Evolutionary conservation across 2,888 invertebrate species (phyloP).

Genomic region (Pseudanteris insignis): DNA sequence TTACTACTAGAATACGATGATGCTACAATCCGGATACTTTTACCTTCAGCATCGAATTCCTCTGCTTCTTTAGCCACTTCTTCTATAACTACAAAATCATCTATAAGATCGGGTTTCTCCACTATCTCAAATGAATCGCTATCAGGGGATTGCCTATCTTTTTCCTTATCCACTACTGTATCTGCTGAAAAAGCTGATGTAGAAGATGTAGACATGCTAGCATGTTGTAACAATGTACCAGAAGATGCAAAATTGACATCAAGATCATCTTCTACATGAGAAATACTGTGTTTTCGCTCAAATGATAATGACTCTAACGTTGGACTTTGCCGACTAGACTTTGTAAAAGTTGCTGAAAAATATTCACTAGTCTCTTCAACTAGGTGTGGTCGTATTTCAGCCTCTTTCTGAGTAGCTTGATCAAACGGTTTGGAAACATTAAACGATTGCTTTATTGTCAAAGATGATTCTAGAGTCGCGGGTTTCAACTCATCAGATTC

Average conservation of each 20-base stretch:
- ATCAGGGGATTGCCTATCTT: slow-evolving; percentile 73
- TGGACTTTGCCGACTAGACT: slow-evolving; percentile 49
- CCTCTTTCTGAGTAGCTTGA: slow-evolving; percentile 56
- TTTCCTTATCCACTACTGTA: slow-evolving; percentile 61
- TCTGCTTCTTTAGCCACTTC: slow-evolving; percentile 88
- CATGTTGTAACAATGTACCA: slow-evolving; percentile 56
- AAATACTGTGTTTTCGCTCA: slow-evolving; percentile 37
- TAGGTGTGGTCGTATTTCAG: slow-evolving; percentile 57
- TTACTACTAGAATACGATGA: slow-evolving; percentile 67
- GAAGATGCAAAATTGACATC: slow-evolving; percentile 53
- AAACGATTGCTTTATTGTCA: no score
- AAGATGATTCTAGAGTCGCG: slow-evolving; percentile 59
- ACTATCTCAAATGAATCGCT: slow-evolving; percentile 89
- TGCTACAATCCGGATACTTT: slow-evolving; percentile 76
- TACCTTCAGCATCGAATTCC: slow-evolving; percentile 84
- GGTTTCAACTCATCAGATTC: slow-evolving; percentile 70
- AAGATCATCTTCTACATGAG: slow-evolving; percentile 72
- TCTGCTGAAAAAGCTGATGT: slow-evolving; percentile 61
- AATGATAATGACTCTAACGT: slow-evolving; percentile 47
- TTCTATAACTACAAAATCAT: slow-evolving; percentile 88
- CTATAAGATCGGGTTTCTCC: slow-evolving; percentile 86
- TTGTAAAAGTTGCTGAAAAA: slow-evolving; percentile 16
- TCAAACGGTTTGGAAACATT: no score
- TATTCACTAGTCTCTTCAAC: slow-evolving; percentile 36
- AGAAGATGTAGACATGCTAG: slow-evolving; percentile 63